Evolutionary conservation across 2,113 vertebrate species (phyloP), one percentile per base, ranked within the genome.

Genomic region (Promerops cafer): DNA sequence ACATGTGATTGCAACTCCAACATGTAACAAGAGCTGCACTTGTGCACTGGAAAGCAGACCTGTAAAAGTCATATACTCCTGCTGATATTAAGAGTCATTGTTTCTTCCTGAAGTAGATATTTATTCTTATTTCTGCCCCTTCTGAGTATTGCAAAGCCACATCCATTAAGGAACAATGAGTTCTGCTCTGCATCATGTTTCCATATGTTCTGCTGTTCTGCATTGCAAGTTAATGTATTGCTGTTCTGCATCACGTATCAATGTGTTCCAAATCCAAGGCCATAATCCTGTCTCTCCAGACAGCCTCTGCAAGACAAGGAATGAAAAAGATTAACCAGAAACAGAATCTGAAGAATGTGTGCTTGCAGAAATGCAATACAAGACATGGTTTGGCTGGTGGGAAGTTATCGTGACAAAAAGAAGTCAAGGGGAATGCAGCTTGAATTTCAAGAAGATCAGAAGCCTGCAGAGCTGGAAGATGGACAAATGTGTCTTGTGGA

Each of bases 401-500:
- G 77, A 89, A 79, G 30, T 65, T 87, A 57, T 50, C 49, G 74
- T 89, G 87, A 96, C 79, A 85, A 60, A 69, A 92, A 94, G 68
- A 95, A 89, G 56, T 77, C 10, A 15, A 95, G 52, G 47, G 77
- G 78, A 89, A 72, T 18, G 61, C 77, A 93, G 22, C 31, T 87
- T 79, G 65, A 57, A 79, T 91, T 95, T 95, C 57, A 45, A 82
- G 85, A 87, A 63, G 68, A 89, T 83, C 56, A 78, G 80, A 91
- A 87, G 83, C 21, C 74, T 93, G 74, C 21, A 72, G 87, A 93
- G n/a, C 78, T 93, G 96, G 91, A 74, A 91, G 53, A 47, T 91
- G 35, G 16, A 93, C 53, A 94, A 92, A 74, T 77, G 68, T n/a
- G 26, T 70, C 80, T 74, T 90, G 35, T 74, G 93, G 87, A 94